Percentiles rank a stretch among this genome's conserved stretches.
These are phyloP conservation scores for Cheilosia variabilis DNA, from an alignment of 2,888 invertebrate genomes.

Conservation along the genomic window DNA sequence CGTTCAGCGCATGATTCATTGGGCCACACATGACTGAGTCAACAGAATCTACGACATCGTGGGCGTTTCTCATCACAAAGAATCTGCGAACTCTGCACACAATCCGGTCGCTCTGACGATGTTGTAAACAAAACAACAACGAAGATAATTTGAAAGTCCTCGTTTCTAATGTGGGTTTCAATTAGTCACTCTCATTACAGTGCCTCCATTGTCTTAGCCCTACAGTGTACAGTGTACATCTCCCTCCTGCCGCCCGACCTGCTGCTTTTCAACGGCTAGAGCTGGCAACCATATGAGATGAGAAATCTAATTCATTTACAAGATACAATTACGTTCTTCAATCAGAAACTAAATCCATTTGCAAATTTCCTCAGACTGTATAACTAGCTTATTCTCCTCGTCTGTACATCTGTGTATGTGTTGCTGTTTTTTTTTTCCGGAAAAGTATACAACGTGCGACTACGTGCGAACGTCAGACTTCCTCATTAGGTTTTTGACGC, in stretches of 20 bases:
- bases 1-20: too few species aligned
- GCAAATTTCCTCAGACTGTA: constrained; percentile 67
- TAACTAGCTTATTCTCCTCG: constrained; percentile 34
- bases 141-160: constrained; percentile 16
- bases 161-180: constrained; percentile 30
- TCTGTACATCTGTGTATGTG: neutral
- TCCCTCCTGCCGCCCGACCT: neutral
- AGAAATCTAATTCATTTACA: constrained; percentile 69
- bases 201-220: constrained; percentile 37
- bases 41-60: constrained; percentile 1
- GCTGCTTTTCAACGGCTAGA: neutral
- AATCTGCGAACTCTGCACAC: constrained; percentile 10
- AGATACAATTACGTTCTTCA: constrained; percentile 71
- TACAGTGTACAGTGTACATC: neutral
- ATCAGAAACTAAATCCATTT: constrained; percentile 70
- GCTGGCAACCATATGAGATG: constrained; percentile 32
- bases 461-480: constrained; percentile 71
- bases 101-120: constrained; percentile 17
- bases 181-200: constrained; percentile 47
- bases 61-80: constrained; percentile 24
- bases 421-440: constrained; percentile 34
- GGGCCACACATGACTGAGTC: too few species aligned
- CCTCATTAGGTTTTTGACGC: constrained; percentile 72
- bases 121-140: constrained; percentile 4
- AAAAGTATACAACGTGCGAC: constrained; percentile 29